These are phyloP conservation scores for Polydrusus tereticollis DNA, from an alignment of 2,888 invertebrate genomes.

Conservation along the genomic window DNA sequence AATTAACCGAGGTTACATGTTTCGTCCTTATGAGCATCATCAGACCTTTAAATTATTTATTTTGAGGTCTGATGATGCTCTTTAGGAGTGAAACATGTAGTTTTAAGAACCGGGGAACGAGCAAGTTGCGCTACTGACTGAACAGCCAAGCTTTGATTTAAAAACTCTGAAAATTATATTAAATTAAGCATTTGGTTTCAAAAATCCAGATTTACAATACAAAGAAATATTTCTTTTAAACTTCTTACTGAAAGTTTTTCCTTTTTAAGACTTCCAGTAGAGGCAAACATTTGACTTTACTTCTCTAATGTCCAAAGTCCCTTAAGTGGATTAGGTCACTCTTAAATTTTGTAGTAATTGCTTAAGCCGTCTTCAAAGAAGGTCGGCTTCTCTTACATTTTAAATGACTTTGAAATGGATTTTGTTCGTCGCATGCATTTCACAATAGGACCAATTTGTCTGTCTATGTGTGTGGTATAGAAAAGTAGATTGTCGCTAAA, in stretches of 20 bases:
- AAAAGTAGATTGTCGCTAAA: constrained; percentile 9
- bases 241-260: constrained; percentile 6
- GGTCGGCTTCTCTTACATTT: constrained; percentile 30
- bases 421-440: constrained; percentile 10
- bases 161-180: too few species aligned
- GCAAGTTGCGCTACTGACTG: too few species aligned
- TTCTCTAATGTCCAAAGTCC: constrained; percentile 54
- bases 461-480: constrained; percentile 19
- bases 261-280: neutral
- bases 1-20: too few species aligned
- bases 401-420: constrained; percentile 25
- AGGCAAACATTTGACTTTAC: constrained; percentile 25
- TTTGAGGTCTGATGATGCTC: too few species aligned
- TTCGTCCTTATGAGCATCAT: too few species aligned
- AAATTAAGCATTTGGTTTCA: too few species aligned
- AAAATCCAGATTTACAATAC: neutral
- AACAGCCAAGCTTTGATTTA: too few species aligned
- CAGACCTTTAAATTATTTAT: too few species aligned
- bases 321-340: constrained; percentile 62
- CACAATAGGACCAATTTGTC: constrained; percentile 24
- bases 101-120: too few species aligned
- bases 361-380: constrained; percentile 53
- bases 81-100: too few species aligned
- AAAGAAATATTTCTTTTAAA: constrained; percentile 8
- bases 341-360: constrained; percentile 63